Percentiles rank a stretch among this genome's conserved stretches.
Conservation (phyloP, 2,888 invertebrate genomes). For the Melinaea menophilus region DNA sequence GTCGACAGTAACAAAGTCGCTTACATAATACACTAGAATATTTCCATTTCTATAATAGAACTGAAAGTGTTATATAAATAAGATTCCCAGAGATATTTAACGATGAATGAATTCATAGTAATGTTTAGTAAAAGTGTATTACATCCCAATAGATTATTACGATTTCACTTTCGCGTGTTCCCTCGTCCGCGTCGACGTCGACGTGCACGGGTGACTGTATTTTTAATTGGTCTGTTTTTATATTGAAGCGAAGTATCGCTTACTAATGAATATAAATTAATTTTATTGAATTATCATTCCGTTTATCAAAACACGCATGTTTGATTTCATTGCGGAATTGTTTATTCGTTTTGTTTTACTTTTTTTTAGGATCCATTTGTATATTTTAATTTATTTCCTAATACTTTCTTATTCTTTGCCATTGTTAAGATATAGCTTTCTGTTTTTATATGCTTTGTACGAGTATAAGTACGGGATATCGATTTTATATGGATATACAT, state of each 20-base stretch:
- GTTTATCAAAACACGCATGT: not conserved
- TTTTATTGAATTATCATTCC: constrained; percentile 5
- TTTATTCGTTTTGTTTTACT: not conserved
- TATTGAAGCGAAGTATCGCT: constrained; percentile 19
- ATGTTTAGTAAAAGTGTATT: constrained; percentile 30
- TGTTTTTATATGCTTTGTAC: too few relatives aligned
- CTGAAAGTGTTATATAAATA: too few relatives aligned
- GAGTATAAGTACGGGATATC: too few relatives aligned
- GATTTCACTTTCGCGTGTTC: constrained; percentile 61
- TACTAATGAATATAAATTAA: constrained; percentile 7
- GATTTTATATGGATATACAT: too few relatives aligned
- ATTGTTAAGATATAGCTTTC: too few relatives aligned
- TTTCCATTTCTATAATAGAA: too few relatives aligned
- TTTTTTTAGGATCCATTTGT: too few relatives aligned
- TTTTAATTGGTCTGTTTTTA: constrained; percentile 46
- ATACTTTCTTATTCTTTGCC: too few relatives aligned
- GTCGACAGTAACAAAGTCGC: too few relatives aligned
- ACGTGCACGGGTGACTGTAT: constrained; percentile 49
- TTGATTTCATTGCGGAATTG: not conserved
- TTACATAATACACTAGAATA: too few relatives aligned
- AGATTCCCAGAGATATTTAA: not conserved
- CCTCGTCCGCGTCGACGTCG: constrained; percentile 46
- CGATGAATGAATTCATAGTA: constrained; percentile 8
- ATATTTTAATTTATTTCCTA: too few relatives aligned
- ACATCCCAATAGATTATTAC: constrained; percentile 30